Evolutionary conservation across 2,113 vertebrate genomes (phyloP).

Genomic region (Bettongia penicillata): DNA sequence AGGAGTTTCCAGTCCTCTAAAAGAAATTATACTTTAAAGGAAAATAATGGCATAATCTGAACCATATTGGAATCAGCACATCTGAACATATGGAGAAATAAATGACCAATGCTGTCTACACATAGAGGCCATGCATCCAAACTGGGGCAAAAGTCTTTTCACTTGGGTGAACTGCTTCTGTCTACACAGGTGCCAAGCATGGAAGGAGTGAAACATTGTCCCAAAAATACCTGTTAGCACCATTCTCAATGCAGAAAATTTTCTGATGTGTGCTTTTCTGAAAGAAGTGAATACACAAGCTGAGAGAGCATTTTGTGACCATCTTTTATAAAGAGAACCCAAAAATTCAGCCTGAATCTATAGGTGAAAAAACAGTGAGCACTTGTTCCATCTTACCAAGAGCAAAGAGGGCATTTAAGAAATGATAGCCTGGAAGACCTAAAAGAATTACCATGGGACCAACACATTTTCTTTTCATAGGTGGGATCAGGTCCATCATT

Average conservation of each 20-base stretch:
- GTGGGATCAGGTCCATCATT: conserved; percentile 41
- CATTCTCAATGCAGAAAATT: conserved; percentile 62
- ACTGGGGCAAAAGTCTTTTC: conserved; percentile 43
- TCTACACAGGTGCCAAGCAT: conserved; percentile 48
- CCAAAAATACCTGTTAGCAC: conserved; percentile 41
- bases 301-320: conserved; percentile 50
- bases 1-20: conserved; percentile 39
- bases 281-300: conserved; percentile 53
- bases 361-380: conserved; percentile 64
- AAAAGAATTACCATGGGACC: conserved; percentile 27
- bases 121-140: conserved; percentile 8
- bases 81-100: conserved; percentile 35
- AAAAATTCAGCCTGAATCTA: conserved; percentile 65
- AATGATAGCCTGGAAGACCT: conserved; percentile 45
- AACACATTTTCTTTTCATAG: conserved; percentile 54
- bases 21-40: conserved; percentile 51
- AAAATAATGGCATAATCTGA: conserved; percentile 54
- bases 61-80: conserved; percentile 43
- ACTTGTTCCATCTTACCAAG: conserved; percentile 51
- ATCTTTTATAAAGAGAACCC: conserved; percentile 54
- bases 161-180: conserved; percentile 34
- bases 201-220: conserved; percentile 42
- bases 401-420: conserved; percentile 53
- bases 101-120: conserved; percentile 42
- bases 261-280: conserved; percentile 73